phyloP scores from a whole-genome alignment of 2,113 vertebrate genomes.

The Grammomys dolichurus region DNA sequence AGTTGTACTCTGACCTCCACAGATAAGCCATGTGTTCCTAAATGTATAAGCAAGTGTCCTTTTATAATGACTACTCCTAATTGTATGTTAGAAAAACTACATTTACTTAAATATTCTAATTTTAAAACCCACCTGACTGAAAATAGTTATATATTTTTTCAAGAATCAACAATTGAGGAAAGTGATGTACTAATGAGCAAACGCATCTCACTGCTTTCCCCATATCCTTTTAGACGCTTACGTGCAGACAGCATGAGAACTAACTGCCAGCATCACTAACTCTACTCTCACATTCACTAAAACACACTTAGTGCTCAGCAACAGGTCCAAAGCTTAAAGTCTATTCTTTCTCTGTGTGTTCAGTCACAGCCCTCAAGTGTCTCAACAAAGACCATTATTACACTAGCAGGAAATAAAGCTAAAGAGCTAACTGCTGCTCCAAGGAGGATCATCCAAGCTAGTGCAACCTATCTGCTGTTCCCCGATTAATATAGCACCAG shows the following conservation, averaged over 20 bases:
- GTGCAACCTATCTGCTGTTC: not conserved
- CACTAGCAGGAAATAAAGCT: not conserved
- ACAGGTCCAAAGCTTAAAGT: not conserved
- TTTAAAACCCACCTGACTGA: not conserved
- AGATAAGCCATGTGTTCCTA: not conserved
- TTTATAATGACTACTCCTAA: not conserved
- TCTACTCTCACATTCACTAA: not conserved
- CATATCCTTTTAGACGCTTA: conserved; percentile 3
- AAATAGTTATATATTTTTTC: not conserved
- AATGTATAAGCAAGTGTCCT: not conserved
- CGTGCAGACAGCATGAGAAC: not conserved
- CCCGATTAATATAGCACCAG: not conserved
- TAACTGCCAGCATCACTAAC: not conserved
- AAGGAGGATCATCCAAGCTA: not conserved
- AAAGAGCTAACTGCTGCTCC: not conserved
- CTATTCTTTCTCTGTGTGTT: not conserved
- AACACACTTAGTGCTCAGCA: not conserved
- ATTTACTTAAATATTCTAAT: not conserved
- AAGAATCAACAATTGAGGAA: conserved; percentile 31
- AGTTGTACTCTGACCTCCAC: not conserved
- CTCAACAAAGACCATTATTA: not conserved
- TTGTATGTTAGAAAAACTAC: not conserved
- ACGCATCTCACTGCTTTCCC: not conserved
- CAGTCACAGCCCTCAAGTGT: not conserved
- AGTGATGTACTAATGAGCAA: not conserved